These are phyloP conservation scores for Blera fallax DNA, from an alignment of 2,888 invertebrate genomes.

Conservation along the genomic window DNA sequence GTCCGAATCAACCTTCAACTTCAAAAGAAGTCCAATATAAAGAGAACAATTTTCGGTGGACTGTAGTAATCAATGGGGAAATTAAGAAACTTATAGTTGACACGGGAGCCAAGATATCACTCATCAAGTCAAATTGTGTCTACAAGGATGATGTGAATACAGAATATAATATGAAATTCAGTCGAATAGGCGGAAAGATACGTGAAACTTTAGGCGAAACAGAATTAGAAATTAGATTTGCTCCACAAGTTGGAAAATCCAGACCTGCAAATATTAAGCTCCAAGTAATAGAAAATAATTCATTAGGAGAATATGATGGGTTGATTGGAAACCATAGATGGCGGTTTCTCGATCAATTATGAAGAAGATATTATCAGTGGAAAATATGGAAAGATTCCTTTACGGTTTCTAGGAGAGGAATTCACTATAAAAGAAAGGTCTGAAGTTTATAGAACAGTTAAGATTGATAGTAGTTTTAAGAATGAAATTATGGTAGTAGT, in stretches of 20 bases:
- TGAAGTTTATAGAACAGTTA: slow-evolving; percentile 4
- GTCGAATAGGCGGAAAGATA: slow-evolving; percentile 1
- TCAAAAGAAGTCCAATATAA: neutral
- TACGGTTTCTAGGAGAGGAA: neutral
- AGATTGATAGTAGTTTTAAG: neutral
- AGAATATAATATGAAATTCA: slow-evolving; percentile 1
- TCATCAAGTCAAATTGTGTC: slow-evolving; percentile 16
- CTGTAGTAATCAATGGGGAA: neutral
- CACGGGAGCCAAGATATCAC: slow-evolving; percentile 12
- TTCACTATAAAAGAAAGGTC: neutral
- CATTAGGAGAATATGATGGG: neutral
- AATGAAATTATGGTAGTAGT: neutral
- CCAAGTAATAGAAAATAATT: neutral
- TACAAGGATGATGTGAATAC: slow-evolving; percentile 11
- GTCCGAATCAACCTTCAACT: neutral
- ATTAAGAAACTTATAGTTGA: slow-evolving; percentile 3
- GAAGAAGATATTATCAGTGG: neutral
- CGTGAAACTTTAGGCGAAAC: slow-evolving; percentile 4
- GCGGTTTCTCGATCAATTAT: slow-evolving; percentile 6
- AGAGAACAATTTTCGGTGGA: slow-evolving; percentile 1
- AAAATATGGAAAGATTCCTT: neutral
- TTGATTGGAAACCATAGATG: neutral
- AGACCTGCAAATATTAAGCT: neutral
- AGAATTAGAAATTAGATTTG: neutral
- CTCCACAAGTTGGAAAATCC: neutral